These are phyloP conservation scores for Triplophysa tibetana DNA, from an alignment of 2,113 vertebrate species.

Conservation along the genomic window DNA sequence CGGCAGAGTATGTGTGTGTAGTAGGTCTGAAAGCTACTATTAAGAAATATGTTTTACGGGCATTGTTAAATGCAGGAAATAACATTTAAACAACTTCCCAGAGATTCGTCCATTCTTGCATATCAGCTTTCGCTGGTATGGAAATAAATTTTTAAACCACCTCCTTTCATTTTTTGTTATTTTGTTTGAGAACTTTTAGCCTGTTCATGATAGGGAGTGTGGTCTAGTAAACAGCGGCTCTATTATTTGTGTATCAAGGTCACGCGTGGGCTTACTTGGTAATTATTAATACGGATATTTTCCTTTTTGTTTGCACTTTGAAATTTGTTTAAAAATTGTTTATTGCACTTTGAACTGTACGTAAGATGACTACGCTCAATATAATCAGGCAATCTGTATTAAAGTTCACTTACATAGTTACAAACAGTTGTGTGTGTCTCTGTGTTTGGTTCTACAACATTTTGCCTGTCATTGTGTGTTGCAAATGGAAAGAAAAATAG, in stretches of 20 bases:
- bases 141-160: too few relatives aligned
- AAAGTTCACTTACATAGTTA: conserved; percentile 41
- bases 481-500: neutral
- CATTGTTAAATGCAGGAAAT: conserved; percentile 69
- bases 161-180: conserved; percentile 12
- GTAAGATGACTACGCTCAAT: conserved; percentile 38
- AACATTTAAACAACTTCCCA: conserved; percentile 56
- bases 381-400: conserved; percentile 41
- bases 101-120: conserved; percentile 37
- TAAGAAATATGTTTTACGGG: conserved; percentile 63
- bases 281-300: conserved; percentile 60
- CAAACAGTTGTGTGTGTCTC: neutral
- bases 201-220: neutral
- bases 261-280: conserved; percentile 51
- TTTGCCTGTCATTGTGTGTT: neutral
- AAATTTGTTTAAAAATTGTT: conserved; percentile 56
- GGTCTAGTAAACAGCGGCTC: conserved; percentile 5
- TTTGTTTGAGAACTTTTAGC: conserved; percentile 25
- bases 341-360: conserved; percentile 50
- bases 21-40: conserved; percentile 46
- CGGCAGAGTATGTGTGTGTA: conserved; percentile 44
- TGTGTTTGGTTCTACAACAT: neutral
- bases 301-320: conserved; percentile 58
- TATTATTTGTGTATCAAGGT: conserved; percentile 49
- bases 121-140: neutral